Evolutionary conservation across 1,140 invertebrate species (phyloP).

Genomic region (Proales similis): DNA sequence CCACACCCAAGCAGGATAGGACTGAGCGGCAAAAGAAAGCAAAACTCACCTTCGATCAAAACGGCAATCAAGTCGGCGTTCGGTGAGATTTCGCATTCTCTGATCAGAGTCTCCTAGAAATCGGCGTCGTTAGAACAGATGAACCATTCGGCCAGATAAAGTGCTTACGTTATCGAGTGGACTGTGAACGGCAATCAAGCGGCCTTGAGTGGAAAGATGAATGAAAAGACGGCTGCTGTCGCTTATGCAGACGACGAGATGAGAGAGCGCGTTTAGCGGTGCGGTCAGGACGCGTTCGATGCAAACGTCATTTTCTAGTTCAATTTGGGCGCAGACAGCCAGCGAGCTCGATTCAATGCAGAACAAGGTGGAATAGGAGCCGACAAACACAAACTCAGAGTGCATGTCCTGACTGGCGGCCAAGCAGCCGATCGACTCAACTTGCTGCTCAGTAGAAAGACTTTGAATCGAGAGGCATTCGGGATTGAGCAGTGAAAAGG

Average conservation of each 20-base stretch:
- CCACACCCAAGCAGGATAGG: too few species aligned
- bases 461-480: neutral
- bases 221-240: constrained; percentile 10
- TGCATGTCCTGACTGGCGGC: neutral
- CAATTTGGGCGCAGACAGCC: neutral
- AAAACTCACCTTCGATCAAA: constrained; percentile 16
- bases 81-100: constrained; percentile 32
- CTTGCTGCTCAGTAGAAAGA: neutral
- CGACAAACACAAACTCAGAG: constrained; percentile 25
- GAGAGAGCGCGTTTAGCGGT: constrained; percentile 2
- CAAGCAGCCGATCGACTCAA: neutral
- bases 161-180: neutral
- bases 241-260: neutral
- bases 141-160: neutral
- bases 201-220: constrained; percentile 14
- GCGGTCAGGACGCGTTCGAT: neutral
- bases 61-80: constrained; percentile 1
- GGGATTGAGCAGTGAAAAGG: neutral
- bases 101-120: neutral
- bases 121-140: constrained; percentile 5
- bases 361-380: constrained; percentile 5
- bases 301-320: neutral
- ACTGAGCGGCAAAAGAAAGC: neutral
- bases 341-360: neutral
- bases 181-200: constrained; percentile 9